phyloP scores from a whole-genome alignment of 2,113 vertebrate species.

The Cichladusa arquata region DNA sequence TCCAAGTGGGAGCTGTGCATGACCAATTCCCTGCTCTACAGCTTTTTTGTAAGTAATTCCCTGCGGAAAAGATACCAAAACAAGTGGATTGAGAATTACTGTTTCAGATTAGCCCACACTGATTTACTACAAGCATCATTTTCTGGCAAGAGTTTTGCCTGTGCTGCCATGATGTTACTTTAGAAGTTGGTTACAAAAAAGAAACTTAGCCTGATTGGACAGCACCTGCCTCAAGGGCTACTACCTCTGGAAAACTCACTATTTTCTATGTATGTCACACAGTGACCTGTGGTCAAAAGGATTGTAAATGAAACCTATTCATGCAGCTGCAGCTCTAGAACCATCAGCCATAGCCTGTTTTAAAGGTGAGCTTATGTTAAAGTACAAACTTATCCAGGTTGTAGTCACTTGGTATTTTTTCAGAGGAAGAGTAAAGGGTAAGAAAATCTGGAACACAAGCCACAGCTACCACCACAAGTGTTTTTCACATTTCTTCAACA shows the following conservation, averaged over 20 bases:
- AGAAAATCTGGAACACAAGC: background rate
- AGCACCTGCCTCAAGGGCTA: background rate
- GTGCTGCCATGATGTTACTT: background rate
- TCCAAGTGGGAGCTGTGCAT: conserved; percentile 92
- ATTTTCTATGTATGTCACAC: background rate
- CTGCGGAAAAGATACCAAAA: conserved; percentile 70
- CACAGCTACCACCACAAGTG: background rate
- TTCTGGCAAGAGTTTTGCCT: background rate
- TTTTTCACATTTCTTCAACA: background rate
- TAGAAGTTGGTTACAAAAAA: background rate
- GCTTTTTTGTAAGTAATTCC: conserved; percentile 88
- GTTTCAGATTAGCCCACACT: background rate
- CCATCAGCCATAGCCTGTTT: background rate
- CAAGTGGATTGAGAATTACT: background rate
- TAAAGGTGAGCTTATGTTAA: background rate
- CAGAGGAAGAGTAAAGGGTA: background rate
- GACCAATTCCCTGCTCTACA: conserved; percentile 83
- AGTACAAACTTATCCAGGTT: background rate
- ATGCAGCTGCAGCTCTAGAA: background rate
- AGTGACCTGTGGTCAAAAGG: background rate
- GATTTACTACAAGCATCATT: background rate
- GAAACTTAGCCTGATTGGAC: fast-evolving
- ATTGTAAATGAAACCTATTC: background rate
- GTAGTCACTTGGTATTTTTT: background rate
- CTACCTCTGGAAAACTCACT: background rate